Base-by-base conservation (phyloP, 2,113 vertebrate species). In the Symphodus melops region DNA sequence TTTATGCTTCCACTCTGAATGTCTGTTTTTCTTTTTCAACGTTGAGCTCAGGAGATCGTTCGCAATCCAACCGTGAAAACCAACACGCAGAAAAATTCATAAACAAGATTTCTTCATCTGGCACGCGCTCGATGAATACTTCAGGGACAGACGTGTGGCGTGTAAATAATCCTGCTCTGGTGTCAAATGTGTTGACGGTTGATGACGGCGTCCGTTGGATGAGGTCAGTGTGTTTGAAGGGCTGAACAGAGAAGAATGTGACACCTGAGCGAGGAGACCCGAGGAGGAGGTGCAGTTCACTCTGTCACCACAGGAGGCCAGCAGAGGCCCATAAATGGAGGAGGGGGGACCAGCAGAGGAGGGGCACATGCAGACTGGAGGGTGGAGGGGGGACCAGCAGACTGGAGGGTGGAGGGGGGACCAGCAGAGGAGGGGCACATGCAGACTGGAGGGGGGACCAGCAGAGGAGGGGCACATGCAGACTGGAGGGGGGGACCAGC, bases 221-320 rank as follows among this genome's bases (percentile, higher is more conserved):
- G 77, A 85, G 53, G 53, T 81, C 81, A 84, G 17, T 0, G 0
- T 9, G 77, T 62, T 37, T 25, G 74, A 73, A 53, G 60, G 61
- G 28, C 63, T 61, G 55, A 79, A 53, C 51, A 28, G 52, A 12
- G 6, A 55, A 51, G 70, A 90, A 84, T 71, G 59, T 71, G 75
- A 58, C 72, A 80, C 73, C 62, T 83, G 81, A 51, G 56, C 69
- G 76, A 66, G 51, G 44, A 55, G 73, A 89, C 48, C 61, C 42
- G 60, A 44, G 83, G 77, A 28, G 42, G 79, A 62, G 74, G 41
- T 48, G 88, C 69, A 85, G 68, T 79, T 81, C 49, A 41, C n/a
- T 44, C 8, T 39, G 12, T 13, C 3, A 8, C 86, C 91, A 89
- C 70, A n/a, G 9, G 86, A 49, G 80, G 72, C 72, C 83, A 83